Evolutionary conservation across 1,140 invertebrate species (phyloP), one percentile per base, ranked within the genome.

Genomic region (Lethrus apterus): DNA sequence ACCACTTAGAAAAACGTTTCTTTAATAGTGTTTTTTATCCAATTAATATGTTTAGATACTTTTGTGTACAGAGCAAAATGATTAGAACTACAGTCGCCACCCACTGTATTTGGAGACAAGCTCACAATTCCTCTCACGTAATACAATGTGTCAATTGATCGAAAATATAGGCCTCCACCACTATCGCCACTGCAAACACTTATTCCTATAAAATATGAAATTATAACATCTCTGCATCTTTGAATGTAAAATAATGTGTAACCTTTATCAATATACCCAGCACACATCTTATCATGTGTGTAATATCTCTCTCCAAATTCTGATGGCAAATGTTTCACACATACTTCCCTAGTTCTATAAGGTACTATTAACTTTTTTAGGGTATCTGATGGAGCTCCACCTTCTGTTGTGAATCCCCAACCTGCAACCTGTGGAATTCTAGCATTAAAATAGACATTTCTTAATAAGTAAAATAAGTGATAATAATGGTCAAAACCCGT

Each of bases 111-210:
- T 24, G 58, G 51, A 13, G 59, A 59, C 14, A 57, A 51, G 40
- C 65, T 67, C 10, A 65, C 59, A 23, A 66, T 34, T 15, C 62
- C 64, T 2, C 60, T 60, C 3, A 66, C 41, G 41, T 60, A 65
- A 55, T 52, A 65, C n/a, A 38, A 38, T 9, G 2, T 38, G 3
- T 3, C 11, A 4, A 1, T 4, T 1, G 35, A 38, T 23, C 48
- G 31, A 59, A 67, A 49, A 31, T 57, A 48, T 3, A 69, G 43
- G 9, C 60, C 65, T 11, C 64, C 58, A 4, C 63, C 64, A 23
- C 63, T 64, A 41, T 68, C 62, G 5, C 58, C 56, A 8, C 63
- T 53, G 35, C 61, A 61, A 0, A 62, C 45, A 34, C 51, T 59
- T 7, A 53, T 56, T 13, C 55, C 61, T 65, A 31, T n/a, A 41